Percentiles rank a stretch among this genome's conserved stretches.
phyloP scores from a whole-genome alignment of 92 coral and sea anemone species.

The Ricordea florida region DNA sequence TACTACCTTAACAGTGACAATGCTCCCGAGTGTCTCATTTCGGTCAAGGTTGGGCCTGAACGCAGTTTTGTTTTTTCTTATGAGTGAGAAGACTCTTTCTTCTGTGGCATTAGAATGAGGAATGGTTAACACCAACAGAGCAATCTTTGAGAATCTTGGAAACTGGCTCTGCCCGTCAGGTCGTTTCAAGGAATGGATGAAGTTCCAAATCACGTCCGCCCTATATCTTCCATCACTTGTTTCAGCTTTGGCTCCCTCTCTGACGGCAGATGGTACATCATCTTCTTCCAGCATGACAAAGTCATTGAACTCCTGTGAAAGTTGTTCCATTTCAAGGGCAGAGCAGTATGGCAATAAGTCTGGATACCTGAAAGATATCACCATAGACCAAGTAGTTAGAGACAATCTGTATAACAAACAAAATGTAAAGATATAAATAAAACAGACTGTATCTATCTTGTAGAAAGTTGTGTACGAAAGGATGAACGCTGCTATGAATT shows the following conservation, averaged over 20 bases:
- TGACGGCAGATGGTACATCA: no score
- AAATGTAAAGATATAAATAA: no score
- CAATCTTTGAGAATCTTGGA: slow-evolving; percentile 45
- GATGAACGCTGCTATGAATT: no score
- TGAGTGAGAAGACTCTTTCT: slow-evolving; percentile 57
- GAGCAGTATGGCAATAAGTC: slow-evolving; percentile 47
- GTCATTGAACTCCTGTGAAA: slow-evolving; percentile 39
- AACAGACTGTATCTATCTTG: no score
- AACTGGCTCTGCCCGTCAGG: slow-evolving; percentile 42
- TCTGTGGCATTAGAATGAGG: slow-evolving; percentile 62
- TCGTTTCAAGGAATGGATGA: slow-evolving; percentile 18
- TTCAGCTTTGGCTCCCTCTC: no score
- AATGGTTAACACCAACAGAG: slow-evolving; percentile 40
- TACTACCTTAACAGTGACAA: slow-evolving; percentile 54
- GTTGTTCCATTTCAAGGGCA: slow-evolving; percentile 30
- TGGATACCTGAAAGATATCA: slow-evolving; percentile 67
- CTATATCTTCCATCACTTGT: no score
- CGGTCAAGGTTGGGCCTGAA: slow-evolving; percentile 44
- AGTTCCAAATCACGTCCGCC: slow-evolving; percentile 64
- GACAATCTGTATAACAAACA: no score
- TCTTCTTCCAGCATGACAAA: no score
- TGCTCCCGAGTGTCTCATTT: slow-evolving; percentile 46
- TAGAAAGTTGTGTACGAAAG: no score
- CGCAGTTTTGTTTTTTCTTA: slow-evolving; percentile 56
- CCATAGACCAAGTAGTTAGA: no score